These are phyloP conservation scores for Nipponia nippon DNA, from an alignment of 2,113 vertebrate species.

Conservation along the genomic window DNA sequence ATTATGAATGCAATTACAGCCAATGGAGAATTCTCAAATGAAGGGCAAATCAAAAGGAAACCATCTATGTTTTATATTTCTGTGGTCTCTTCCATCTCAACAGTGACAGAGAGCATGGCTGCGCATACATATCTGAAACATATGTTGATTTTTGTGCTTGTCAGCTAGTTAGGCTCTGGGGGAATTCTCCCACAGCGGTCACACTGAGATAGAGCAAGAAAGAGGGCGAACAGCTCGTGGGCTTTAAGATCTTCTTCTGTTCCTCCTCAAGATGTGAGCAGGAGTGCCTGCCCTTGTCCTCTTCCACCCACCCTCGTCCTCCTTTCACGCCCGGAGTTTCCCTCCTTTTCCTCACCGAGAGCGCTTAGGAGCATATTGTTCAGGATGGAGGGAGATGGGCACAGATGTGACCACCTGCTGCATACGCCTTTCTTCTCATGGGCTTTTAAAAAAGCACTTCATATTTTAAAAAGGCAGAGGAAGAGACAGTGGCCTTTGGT, in stretches of 20 bases:
- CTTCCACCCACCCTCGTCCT: conserved; percentile 31
- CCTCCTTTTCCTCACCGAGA: conserved; percentile 58
- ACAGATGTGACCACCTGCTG: conserved; percentile 80
- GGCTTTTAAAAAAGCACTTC: conserved; percentile 62
- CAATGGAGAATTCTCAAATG: background rate
- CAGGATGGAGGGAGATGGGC: conserved; percentile 63
- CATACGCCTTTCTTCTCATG: conserved; percentile 69
- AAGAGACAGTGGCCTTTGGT: conserved; percentile 66
- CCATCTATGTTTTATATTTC: conserved; percentile 16
- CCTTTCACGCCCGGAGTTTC: conserved; percentile 34
- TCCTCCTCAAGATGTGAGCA: background rate
- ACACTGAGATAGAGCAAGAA: conserved; percentile 3
- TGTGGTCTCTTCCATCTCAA: conserved; percentile 45
- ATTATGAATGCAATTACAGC: background rate
- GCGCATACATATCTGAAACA: conserved; percentile 48
- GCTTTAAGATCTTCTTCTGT: conserved; percentile 36
- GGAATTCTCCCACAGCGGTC: conserved; percentile 41
- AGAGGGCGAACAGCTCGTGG: conserved; percentile 24
- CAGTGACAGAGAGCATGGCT: conserved; percentile 1
- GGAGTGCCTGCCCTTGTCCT: conserved; percentile 14
- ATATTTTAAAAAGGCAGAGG: conserved; percentile 67
- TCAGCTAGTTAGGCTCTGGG: conserved; percentile 22
- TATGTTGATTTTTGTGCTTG: conserved; percentile 55
- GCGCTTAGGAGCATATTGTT: conserved; percentile 70
- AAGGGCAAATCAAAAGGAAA: conserved; percentile 29